Base-by-base conservation (phyloP, 2,888 invertebrate species). In the Dermolepida albohirtum region DNA sequence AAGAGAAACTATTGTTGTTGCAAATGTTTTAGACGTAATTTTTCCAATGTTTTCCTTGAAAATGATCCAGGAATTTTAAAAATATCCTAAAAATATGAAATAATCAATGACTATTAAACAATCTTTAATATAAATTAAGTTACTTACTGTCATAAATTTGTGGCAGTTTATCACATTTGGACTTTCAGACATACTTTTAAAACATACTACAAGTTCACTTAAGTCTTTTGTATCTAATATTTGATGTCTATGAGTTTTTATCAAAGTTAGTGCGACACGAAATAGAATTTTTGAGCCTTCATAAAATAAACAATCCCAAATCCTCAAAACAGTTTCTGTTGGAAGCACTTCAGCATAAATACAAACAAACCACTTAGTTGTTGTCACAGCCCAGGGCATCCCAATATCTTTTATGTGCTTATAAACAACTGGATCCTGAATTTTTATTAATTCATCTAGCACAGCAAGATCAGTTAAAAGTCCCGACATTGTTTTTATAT, bases 311-410 rank as follows among this genome's bases (percentile, higher is more conserved):
- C 96, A 96, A 83, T 98, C 97, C 97, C 97, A 97, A 83, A 97
- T 93, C 78, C 97, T 87, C 17, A 97, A 85, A 47, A 96, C 96
- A 6, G 97, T 97, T 89, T 97, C 97, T 68, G 94, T 91, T 0
- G 97, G 97, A 69, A 97, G 86, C 64, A 96, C 96, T 86, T 97
- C 97, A 62, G 95, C 94, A 84, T 92, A 97, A 59, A 97, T 86
- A 80, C 97, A 97, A 76, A 97, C 92, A 81, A 97, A 96, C 97
- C 97, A 97, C 85, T 97, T 97, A 68, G 96, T 96, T 29, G 93
- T 92, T 76, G 96, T 91, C 68, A 97, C 92, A 64, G 95, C 92
- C 93, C 96, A 96, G 11, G 95, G 93, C 75, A 96, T 87, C 68
- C 93, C 95, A 76, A 94, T 84, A 76, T 89, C 87, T 74, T 90